Percentiles rank a stretch among this genome's conserved stretches.
phyloP scores from a whole-genome alignment of 1,140 invertebrate species.

The Sitophilus oryzae region DNA sequence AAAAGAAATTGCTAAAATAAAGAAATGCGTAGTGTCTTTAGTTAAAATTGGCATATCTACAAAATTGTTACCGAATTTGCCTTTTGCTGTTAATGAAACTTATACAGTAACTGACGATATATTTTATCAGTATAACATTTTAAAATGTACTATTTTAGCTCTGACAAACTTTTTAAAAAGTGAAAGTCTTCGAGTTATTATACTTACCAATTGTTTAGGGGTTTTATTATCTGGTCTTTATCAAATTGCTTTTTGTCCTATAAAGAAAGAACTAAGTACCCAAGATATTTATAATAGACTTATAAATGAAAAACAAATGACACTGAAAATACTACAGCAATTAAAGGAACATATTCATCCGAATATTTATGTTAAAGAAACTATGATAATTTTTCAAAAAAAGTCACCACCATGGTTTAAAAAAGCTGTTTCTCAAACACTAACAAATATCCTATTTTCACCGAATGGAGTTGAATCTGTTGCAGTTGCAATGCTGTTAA shows the following conservation, averaged over 20 bases:
- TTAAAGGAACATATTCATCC: slow-evolving; percentile 54
- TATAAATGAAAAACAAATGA: slow-evolving; percentile 49
- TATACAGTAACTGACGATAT: slow-evolving; percentile 34
- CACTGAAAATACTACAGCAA: slow-evolving; percentile 48
- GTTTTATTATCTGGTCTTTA: slow-evolving; percentile 60
- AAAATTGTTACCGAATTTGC: slow-evolving; percentile 60
- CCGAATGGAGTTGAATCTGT: slow-evolving; percentile 56
- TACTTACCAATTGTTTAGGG: slow-evolving; percentile 47
- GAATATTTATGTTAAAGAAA: slow-evolving; percentile 59
- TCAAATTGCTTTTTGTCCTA: slow-evolving; percentile 60
- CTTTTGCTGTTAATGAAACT: slow-evolving; percentile 48
- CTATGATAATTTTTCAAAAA: slow-evolving; percentile 56
- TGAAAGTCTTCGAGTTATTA: slow-evolving; percentile 38
- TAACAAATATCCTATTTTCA: slow-evolving; percentile 53
- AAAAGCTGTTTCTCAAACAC: slow-evolving; percentile 52
- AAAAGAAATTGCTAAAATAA: slow-evolving; percentile 51
- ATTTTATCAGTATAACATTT: slow-evolving; percentile 35
- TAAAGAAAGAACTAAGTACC: slow-evolving; percentile 56
- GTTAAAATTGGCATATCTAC: slow-evolving; percentile 58
- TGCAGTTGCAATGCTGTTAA: slow-evolving; percentile 55
- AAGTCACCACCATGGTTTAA: slow-evolving; percentile 59
- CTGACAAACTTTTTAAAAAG: slow-evolving; percentile 29
- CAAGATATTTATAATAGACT: slow-evolving; percentile 50
- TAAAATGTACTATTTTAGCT: slow-evolving; percentile 41
- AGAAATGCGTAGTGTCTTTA: slow-evolving; percentile 54